Conservation (phyloP, 2,113 vertebrate species). For the Stegostoma tigrinum region DNA sequence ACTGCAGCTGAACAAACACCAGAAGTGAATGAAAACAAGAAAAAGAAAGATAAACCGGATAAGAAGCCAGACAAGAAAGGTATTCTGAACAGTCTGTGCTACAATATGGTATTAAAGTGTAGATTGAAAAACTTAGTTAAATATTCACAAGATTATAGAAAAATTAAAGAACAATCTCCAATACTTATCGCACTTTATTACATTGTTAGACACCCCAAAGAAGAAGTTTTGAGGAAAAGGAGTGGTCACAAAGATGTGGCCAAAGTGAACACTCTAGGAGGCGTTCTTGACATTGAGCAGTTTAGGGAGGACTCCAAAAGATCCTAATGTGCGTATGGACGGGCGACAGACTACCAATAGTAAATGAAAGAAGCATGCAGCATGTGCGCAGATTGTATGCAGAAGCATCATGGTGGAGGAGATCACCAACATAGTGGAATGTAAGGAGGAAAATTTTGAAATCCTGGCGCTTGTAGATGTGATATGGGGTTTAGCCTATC, state of each 20-base stretch:
- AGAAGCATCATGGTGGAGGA: neutral
- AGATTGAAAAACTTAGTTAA: neutral
- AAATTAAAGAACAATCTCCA: neutral
- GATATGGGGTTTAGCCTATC: neutral
- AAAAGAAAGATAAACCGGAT: conserved; percentile 74
- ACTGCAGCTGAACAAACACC: conserved; percentile 50
- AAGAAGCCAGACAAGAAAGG: conserved; percentile 87
- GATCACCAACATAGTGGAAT: neutral
- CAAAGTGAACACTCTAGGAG: neutral
- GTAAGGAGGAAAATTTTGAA: neutral
- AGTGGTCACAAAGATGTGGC: neutral
- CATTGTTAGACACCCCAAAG: neutral
- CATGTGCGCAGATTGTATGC: neutral
- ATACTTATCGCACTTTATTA: neutral
- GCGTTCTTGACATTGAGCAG: neutral
- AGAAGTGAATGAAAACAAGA: conserved; percentile 64
- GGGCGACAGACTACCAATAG: neutral
- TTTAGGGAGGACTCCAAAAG: neutral
- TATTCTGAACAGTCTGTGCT: conserved; percentile 44
- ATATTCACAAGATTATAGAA: neutral
- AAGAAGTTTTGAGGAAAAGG: neutral
- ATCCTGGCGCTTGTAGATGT: neutral
- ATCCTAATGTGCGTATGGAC: neutral
- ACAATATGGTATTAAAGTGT: neutral
- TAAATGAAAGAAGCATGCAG: neutral